These are phyloP conservation scores for Clamator glandarius DNA, from an alignment of 2,797 vertebrate genomes.

Conservation along the genomic window DNA sequence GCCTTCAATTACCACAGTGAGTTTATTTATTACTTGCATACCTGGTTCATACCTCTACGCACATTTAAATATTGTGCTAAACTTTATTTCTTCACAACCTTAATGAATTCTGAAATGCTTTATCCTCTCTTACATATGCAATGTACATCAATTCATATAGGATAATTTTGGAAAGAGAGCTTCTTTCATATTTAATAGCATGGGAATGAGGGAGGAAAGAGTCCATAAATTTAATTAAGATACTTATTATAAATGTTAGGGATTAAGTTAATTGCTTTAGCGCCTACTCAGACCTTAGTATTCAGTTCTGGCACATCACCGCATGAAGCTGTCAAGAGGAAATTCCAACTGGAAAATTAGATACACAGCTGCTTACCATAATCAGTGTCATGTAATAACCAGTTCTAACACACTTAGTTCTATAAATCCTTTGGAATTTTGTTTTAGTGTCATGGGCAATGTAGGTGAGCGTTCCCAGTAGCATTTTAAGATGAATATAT, in stretches of 20 bases:
- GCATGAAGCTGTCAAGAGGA: constrained; percentile 22
- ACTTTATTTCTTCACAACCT: neutral
- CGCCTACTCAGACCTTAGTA: neutral
- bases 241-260: constrained; percentile 25
- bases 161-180: neutral
- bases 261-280: constrained; percentile 63
- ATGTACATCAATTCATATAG: neutral
- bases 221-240: constrained; percentile 52
- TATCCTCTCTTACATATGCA: neutral
- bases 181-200: neutral
- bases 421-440: neutral
- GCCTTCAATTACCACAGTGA: neutral
- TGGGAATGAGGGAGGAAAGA: neutral
- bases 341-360: constrained; percentile 50
- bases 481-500: neutral
- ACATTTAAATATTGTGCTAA: neutral
- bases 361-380: constrained; percentile 8
- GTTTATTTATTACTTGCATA: neutral
- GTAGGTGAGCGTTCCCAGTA: neutral
- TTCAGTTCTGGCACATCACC: constrained; percentile 23
- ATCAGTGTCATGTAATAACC: constrained; percentile 8
- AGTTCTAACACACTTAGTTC: neutral
- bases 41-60: neutral
- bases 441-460: neutral
- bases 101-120: constrained; percentile 12